A percentile compares a stretch with the other conserved stretches of the same genome.
Evolutionary conservation across 2,797 vertebrate genomes (phyloP).

Genomic region (Jordanella pulchra): DNA sequence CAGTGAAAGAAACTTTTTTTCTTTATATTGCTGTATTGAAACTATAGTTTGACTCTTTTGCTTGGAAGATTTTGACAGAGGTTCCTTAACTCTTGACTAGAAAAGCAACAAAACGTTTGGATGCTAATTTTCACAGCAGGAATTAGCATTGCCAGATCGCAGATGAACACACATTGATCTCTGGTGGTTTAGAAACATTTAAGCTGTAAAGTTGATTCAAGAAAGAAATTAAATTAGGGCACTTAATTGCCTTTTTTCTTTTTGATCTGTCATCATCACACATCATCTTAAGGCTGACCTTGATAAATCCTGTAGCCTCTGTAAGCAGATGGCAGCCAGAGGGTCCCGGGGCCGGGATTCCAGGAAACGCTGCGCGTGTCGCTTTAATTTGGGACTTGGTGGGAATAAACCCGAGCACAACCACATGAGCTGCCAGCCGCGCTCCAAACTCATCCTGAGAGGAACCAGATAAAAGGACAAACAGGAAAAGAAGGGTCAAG

Average conservation of each 20-base stretch:
- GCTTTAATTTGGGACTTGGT: slow-evolving; percentile 81
- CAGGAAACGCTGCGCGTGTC: slow-evolving; percentile 85
- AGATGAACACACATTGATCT: background rate
- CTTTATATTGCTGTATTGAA: too few relatives aligned
- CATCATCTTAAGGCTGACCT: slow-evolving; percentile 75
- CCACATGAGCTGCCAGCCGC: slow-evolving; percentile 95
- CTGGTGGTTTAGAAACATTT: background rate
- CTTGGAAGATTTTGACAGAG: too few relatives aligned
- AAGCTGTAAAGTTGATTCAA: background rate
- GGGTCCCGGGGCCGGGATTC: slow-evolving; percentile 83
- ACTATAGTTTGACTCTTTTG: too few relatives aligned
- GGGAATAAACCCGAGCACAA: slow-evolving; percentile 91
- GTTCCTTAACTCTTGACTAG: background rate
- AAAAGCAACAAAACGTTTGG: background rate
- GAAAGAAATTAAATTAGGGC: background rate
- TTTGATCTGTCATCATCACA: background rate
- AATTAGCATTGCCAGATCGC: background rate
- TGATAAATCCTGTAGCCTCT: slow-evolving; percentile 83
- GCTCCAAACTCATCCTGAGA: slow-evolving; percentile 85
- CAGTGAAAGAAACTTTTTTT: too few relatives aligned
- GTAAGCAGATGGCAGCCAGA: slow-evolving; percentile 81
- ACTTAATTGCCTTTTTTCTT: background rate
- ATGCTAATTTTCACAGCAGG: background rate
- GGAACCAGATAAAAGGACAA: background rate
- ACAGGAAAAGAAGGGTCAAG: background rate